Evolutionary conservation across 2,888 invertebrate species (phyloP), one percentile per base, ranked within the genome.

Genomic region (Zygogramma bicolorata): DNA sequence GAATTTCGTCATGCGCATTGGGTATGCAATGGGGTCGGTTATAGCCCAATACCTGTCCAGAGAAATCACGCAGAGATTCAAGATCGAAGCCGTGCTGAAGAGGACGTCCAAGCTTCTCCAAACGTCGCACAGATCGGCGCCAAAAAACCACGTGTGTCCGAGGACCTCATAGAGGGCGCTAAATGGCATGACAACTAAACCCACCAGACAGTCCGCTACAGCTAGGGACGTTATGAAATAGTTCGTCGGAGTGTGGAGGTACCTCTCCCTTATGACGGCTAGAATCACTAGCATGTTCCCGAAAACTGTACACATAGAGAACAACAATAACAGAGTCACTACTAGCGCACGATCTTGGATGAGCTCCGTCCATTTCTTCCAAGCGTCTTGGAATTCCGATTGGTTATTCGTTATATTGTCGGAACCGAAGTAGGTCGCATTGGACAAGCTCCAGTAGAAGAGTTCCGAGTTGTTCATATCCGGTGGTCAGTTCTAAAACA

Each of bases 11-110:
- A 99, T 98, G 76, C 94, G 90, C 89, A 95, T 95, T 1, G 98
- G 97, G 88, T 99, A 99, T 60, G 96, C 96, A 79, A 99, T 97
- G 0, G 99, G 99, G 88, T 99, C 98, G 13, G 97, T 98, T 75
- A 99, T 99, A 58, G 99, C 99, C 98, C 98, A 98, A 87, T 99
- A 99, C 18, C 98, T 92, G 86, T 98, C 98, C 82, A 98, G 86
- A 0, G 97, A 97, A 82, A 98, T 99, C 31, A 99, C 97, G 88
- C 99, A 99, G 67, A 99, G 89, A 88, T 99, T 99, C 63, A 99
- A 90, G 81, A 99, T 99, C 10, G 98, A 98, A 4, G 98, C 98
- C 0, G 99, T 99, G 82, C 97, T 97, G 81, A 98, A 98, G 1
- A 99, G 90, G 1, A 99, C 99, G 85, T 99, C 99, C 76, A 99